Evolutionary conservation across 2,888 invertebrate species (phyloP), one percentile per base, ranked within the genome.

Genomic region (Dryobota labecula): DNA sequence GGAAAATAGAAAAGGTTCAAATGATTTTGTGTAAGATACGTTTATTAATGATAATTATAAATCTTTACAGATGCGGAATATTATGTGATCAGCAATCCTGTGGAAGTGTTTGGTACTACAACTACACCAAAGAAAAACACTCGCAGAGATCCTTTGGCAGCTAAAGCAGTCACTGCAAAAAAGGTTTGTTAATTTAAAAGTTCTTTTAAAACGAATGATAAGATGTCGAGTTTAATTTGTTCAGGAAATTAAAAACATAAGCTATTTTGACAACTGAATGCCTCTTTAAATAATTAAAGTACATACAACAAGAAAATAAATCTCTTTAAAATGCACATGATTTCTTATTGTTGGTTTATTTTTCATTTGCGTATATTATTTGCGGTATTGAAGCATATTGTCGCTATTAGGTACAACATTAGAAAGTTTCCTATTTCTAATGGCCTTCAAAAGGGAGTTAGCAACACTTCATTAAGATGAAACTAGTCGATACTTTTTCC

Each of bases 21-120:
- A 13, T 8, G 2, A 62, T 24, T 33, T 45, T 65, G 7, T 11
- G 15, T 27, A 66, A 11, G 11, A 58, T 18, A 36, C 33, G 2
- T 5, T 2, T 36, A 15, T 24, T 24, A 57, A 36, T 41, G 9
- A n/a, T 8, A 20, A n/a, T 27, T 9, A 24, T 6, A 18, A 49
- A 43, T 80, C 86, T 73, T 92, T 73, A 83, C 89, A 76, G 91
- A 89, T 80, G 88, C 92, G 56, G 98, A 98, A 90, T 97, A 98
- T 89, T 98, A 97, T 94, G 98, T 98, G 20, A 98, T 98, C 93
- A 98, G 98, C 87, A 97, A 97, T 89, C 97, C 98, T 11, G 97
- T 97, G 80, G 98, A 98, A 88, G 97, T 98, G 11, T 97, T 98
- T 90, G 97, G 97, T 49, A 95, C 96, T 30, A 93, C 96, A 85